These are phyloP conservation scores for Todiramphus chloris DNA, from an alignment of 2,113 vertebrate genomes.

Conservation along the genomic window DNA sequence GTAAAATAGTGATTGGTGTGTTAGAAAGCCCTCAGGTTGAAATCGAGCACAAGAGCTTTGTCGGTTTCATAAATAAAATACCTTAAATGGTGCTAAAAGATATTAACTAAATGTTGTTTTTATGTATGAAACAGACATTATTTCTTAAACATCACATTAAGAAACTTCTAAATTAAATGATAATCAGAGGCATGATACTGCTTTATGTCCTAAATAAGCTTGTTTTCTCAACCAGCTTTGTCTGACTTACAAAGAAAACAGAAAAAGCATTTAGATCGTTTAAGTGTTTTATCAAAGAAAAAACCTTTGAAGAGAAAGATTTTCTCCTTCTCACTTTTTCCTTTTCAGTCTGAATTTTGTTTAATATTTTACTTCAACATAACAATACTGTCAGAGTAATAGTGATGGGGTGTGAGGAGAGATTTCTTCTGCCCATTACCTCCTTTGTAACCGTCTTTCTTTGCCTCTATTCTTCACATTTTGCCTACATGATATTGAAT, in stretches of 20 bases:
- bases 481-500: not conserved
- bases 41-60: not conserved
- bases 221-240: rapidly evolving
- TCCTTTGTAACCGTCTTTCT: not conserved
- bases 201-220: not conserved
- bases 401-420: rapidly evolving
- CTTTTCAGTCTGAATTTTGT: not conserved
- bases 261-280: not conserved
- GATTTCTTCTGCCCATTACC: not conserved
- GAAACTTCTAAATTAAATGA: not conserved
- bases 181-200: not conserved
- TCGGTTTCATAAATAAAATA: not conserved
- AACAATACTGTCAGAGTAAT: not conserved
- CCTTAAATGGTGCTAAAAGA: not conserved
- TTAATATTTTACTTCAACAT: not conserved
- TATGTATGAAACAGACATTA: not conserved
- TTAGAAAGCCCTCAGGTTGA: not conserved
- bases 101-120: not conserved
- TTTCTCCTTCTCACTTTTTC: not conserved
- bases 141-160: not conserved
- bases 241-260: not conserved
- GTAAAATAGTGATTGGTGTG: not conserved
- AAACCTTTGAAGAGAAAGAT: not conserved
- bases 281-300: not conserved
- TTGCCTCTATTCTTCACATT: not conserved